These are phyloP conservation scores for Aptenodytes patagonicus DNA, from an alignment of 2,113 vertebrate species.

Conservation along the genomic window DNA sequence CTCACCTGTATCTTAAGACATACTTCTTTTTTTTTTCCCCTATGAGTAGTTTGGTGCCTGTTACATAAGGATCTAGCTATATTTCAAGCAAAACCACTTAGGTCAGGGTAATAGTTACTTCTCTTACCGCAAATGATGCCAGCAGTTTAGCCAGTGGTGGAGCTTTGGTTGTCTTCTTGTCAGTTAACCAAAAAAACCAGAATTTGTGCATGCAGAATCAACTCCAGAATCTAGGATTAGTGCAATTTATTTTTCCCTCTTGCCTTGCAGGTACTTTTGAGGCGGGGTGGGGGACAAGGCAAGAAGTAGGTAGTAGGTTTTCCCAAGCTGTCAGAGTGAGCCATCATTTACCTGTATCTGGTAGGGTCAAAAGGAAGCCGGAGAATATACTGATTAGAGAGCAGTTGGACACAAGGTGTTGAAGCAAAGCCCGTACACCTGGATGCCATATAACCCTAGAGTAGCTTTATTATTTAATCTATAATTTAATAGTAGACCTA, in stretches of 20 bases:
- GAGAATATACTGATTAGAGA: not conserved
- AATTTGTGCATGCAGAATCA: not conserved
- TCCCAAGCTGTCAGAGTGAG: not conserved
- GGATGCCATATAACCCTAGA: slow-evolving; percentile 68
- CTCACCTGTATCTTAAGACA: not conserved
- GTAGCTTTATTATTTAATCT: slow-evolving; percentile 81
- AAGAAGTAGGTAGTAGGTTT: not conserved
- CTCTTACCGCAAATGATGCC: not conserved
- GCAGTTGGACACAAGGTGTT: not conserved
- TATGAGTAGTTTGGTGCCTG: not conserved
- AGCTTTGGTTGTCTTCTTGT: not conserved
- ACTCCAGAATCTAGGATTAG: not conserved
- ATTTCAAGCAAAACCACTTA: not conserved
- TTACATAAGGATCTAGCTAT: not conserved
- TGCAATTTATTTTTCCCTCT: not conserved
- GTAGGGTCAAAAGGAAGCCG: not conserved
- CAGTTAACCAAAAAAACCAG: not conserved
- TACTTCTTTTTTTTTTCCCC: too few relatives aligned
- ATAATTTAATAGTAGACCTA: slow-evolving; percentile 82
- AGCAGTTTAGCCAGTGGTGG: not conserved
- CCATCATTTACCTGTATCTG: not conserved
- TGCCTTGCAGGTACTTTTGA: not conserved
- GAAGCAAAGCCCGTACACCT: slow-evolving; percentile 40
- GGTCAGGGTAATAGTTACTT: not conserved
- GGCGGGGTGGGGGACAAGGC: fast-evolving